Base-by-base conservation (phyloP, 1,140 invertebrate genomes). In the Macrostomum lignano region DNA sequence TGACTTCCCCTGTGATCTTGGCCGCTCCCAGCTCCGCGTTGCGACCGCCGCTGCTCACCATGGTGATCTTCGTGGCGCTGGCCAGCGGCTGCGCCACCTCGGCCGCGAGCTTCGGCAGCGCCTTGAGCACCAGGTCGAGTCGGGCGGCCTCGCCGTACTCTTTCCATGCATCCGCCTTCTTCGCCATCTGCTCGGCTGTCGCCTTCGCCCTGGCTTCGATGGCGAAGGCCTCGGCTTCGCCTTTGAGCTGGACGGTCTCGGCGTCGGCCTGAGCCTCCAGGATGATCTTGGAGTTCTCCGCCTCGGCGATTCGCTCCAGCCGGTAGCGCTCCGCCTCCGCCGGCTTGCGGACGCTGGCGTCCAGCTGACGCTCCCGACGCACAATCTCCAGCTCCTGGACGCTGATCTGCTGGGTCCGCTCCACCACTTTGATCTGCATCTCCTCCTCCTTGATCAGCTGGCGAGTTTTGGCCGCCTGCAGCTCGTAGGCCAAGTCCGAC, bases 371-470 rank as follows among this genome's bases (percentile, higher is more conserved):
- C 21, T 57, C 52, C 17, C 47, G 40, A 6, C 54, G 40, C n/a
- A 42, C 41, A 32, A 57, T 57, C 41, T 57, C 54, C 42, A 55
- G 51, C 20, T 55, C 51, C 22, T 31, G 74, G 1, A 82, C 73
- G 20, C 68, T 65, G 46, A 88, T 88, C 58, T 84, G 73, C 53
- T 88, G 79, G 7, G 72, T 69, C 28, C 81, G 66, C 58, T 91
- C 81, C 15, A 88, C 72, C 1, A 91, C 79, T 42, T 72, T 71
- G 20, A 88, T 77, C 55, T 88, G 77, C 79, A 88, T 88, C 48
- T 86, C 71, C 52, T 91, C 81, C 46, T 91, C 81, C 58, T 82
- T 82, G 42, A 91, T 88, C 37, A 74, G 65, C 51, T 88, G 82
- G 42, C 79, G 79, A 1, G 79, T 88, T 56, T 88, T 88, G 1